These are phyloP conservation scores for Agrochola circellaris DNA, from an alignment of 2,888 invertebrate species.

Conservation along the genomic window DNA sequence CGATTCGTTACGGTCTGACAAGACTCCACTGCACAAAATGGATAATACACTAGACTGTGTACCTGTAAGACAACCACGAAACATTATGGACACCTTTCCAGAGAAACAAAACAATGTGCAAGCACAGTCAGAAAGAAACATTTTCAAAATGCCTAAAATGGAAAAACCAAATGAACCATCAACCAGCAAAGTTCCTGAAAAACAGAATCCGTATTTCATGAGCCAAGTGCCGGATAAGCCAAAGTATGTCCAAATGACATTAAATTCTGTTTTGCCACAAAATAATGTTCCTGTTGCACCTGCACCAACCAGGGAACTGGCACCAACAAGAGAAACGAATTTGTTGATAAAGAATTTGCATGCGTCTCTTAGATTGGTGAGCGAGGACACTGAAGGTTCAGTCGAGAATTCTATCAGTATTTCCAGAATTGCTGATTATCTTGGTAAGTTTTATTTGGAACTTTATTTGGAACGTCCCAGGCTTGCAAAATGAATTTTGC, in stretches of 20 bases:
- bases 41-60: slow-evolving; percentile 82
- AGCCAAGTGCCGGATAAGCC: slow-evolving; percentile 65
- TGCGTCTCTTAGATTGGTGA: slow-evolving; percentile 72
- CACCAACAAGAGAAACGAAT: slow-evolving; percentile 73
- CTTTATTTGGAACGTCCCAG: no score
- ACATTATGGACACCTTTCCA: slow-evolving; percentile 65
- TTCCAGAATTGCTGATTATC: slow-evolving; percentile 85
- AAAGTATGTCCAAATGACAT: slow-evolving; percentile 62
- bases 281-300: slow-evolving; percentile 60
- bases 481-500: no score
- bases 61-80: slow-evolving; percentile 83
- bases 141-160: slow-evolving; percentile 43
- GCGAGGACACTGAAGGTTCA: slow-evolving; percentile 80
- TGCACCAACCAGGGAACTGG: slow-evolving; percentile 10
- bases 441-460: slow-evolving; percentile 75
- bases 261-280: slow-evolving; percentile 63
- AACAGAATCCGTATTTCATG: slow-evolving; percentile 60
- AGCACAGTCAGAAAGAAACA: slow-evolving; percentile 23
- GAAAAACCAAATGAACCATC: slow-evolving; percentile 50
- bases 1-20: slow-evolving; percentile 59
- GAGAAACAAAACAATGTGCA: slow-evolving; percentile 62
- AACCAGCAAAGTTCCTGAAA: slow-evolving; percentile 44
- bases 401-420: slow-evolving; percentile 84
- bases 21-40: slow-evolving; percentile 72
- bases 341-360: slow-evolving; percentile 78